Base-by-base conservation (phyloP, 2,797 vertebrate genomes). In the Hippopotamyrus pictus region DNA sequence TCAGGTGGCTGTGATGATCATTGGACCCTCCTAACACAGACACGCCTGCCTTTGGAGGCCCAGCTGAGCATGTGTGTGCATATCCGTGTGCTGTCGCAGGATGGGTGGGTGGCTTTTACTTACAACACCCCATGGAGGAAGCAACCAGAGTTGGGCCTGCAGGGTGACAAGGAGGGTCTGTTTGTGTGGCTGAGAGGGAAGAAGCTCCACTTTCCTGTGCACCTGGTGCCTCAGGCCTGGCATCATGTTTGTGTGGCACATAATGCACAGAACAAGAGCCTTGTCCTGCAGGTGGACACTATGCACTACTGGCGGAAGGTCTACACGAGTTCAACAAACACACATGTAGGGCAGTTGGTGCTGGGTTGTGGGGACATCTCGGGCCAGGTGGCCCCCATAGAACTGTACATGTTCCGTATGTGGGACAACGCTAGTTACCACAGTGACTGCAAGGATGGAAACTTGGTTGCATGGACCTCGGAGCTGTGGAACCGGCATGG, bases 401-500 rank as follows among this genome's bases (percentile, higher is more conserved):
- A 97, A 92, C 93, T 97, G 14, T 96, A 96, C 92, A 86, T 97
- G 90, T 96, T 97, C 91, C 92, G 96, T 5, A 86, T 97, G 90
- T 97, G 96, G 96, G 88, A 88, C 0, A 93, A 96, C 50, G 37
- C 95, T 25, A 73, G 8, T 0, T 1, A 88, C 1, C 95, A 95
- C 12, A 87, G 48, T 0, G 2, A 22, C 79, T 97, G 96, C 0
- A 94, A 96, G 91, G 94, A 96, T 0, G 96, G 96, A 37, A 88
- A 92, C 0, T 93, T 95, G 90, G 94, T 96, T 37, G 94, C 94
- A 89, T 97, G 96, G 96, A 90, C 93, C 1, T 90, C 94, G 0
- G 50, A 41, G 0, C 57, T 92, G 89, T 97, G 96, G 96, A 92
- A 91, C 0, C 95, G 91, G 53, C 93, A 92, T 51, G 44, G 90